Percentiles rank a stretch among this genome's conserved stretches.
Conservation (phyloP, 2,797 vertebrate genomes). For the Gambelia wislizenii region DNA sequence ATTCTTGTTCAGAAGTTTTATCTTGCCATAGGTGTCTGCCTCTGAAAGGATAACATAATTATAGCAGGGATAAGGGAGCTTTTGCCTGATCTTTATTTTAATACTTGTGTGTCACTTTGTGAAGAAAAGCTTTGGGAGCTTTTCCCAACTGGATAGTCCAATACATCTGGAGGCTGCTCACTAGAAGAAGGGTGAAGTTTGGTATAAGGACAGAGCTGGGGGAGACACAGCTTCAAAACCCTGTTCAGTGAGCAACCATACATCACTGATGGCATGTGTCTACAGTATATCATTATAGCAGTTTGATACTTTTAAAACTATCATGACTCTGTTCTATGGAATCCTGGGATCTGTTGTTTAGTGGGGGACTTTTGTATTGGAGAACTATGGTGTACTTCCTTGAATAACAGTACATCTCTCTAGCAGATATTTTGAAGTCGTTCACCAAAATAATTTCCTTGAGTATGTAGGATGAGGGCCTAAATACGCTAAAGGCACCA, state of each 20-base stretch:
- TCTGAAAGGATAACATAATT: slow-evolving; percentile 35
- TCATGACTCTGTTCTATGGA: too few relatives aligned
- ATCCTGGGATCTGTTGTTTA: too few relatives aligned
- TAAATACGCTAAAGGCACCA: too few relatives aligned
- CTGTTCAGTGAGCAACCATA: neutral
- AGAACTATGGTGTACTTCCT: too few relatives aligned
- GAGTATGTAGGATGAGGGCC: too few relatives aligned
- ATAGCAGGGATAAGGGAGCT: slow-evolving; percentile 29
- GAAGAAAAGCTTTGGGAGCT: neutral
- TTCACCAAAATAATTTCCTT: too few relatives aligned
- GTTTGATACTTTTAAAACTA: neutral
- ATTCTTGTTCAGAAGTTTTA: slow-evolving; percentile 36
- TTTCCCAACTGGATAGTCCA: neutral
- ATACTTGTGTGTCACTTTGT: slow-evolving; percentile 9
- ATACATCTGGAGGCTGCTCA: neutral
- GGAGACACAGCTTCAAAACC: neutral
- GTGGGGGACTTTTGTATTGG: too few relatives aligned
- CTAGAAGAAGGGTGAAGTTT: neutral
- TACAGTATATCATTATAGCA: neutral
- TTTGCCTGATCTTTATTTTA: slow-evolving; percentile 15
- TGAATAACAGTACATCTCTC: too few relatives aligned
- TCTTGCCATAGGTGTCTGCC: slow-evolving; percentile 17
- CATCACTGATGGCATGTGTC: neutral
- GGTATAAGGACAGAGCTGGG: neutral
- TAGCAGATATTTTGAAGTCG: too few relatives aligned